Conservation (phyloP, 2,888 invertebrate species). For the Cheilosia grossa region DNA sequence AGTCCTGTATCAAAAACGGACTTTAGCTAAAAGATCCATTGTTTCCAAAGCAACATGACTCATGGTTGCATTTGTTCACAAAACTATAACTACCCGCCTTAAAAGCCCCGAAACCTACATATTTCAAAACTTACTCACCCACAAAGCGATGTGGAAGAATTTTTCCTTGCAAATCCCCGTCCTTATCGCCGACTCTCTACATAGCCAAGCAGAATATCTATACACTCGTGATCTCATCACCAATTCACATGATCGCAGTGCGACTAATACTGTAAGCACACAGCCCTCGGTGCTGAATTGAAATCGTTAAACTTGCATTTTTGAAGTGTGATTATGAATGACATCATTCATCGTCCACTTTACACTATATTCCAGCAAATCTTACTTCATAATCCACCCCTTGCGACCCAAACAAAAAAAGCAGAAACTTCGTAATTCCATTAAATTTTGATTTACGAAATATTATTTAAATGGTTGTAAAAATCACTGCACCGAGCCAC, state of each 20-base stretch:
- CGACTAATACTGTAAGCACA: not conserved
- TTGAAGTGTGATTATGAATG: conserved; percentile 50
- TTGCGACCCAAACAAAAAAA: not conserved
- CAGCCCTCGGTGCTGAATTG: not conserved
- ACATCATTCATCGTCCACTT: conserved; percentile 44
- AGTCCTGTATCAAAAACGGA: too few relatives aligned
- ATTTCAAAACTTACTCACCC: not conserved
- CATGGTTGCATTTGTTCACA: too few relatives aligned
- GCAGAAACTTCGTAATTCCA: conserved; percentile 36
- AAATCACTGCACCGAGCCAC: conserved; percentile 18
- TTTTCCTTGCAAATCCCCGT: not conserved
- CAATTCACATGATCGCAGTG: conserved; percentile 7
- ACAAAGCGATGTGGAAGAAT: not conserved
- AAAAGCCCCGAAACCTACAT: not conserved
- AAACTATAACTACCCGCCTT: not conserved
- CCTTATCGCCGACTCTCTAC: not conserved
- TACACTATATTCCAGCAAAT: conserved; percentile 8
- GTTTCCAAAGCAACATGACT: too few relatives aligned
- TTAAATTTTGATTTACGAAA: conserved; percentile 52
- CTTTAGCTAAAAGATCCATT: too few relatives aligned
- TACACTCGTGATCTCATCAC: conserved; percentile 12
- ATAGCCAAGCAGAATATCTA: not conserved
- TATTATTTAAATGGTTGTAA: conserved; percentile 45
- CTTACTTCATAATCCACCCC: conserved; percentile 13
- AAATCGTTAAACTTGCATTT: conserved; percentile 27